phyloP scores from a whole-genome alignment of 2,888 invertebrate species.

The Archips xylosteana region DNA sequence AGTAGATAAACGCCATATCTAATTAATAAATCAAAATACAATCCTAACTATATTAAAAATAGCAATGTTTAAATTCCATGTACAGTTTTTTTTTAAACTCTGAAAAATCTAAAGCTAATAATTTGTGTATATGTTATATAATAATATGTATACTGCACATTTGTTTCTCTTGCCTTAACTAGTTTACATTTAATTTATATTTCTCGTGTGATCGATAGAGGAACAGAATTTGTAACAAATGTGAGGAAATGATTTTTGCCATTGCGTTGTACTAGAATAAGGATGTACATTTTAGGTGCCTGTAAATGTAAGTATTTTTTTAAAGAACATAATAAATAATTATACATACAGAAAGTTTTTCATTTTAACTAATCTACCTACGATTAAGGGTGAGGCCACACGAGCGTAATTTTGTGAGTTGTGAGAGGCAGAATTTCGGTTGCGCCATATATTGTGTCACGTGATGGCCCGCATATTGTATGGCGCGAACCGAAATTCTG shows the following conservation, averaged over 20 bases:
- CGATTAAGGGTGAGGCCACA: too few relatives aligned
- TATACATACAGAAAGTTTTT: slow-evolving; percentile 44
- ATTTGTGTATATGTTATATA: neutral
- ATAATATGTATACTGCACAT: slow-evolving; percentile 45
- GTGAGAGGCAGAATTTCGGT: too few relatives aligned
- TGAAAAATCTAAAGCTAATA: neutral
- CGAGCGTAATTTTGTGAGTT: too few relatives aligned
- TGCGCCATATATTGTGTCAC: too few relatives aligned
- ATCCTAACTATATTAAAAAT: too few relatives aligned
- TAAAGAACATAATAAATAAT: slow-evolving; percentile 77
- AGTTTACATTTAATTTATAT: slow-evolving; percentile 77
- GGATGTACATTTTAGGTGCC: slow-evolving; percentile 83
- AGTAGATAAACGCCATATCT: neutral
- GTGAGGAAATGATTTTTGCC: slow-evolving; percentile 79
- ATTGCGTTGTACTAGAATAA: slow-evolving; percentile 83
- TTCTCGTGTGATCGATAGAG: slow-evolving; percentile 68
- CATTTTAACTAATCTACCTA: slow-evolving; percentile 29
- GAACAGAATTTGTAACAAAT: slow-evolving; percentile 57
- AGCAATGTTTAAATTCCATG: neutral
- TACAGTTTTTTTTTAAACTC: neutral
- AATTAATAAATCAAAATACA: too few relatives aligned
- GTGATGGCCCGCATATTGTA: too few relatives aligned
- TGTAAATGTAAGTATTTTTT: slow-evolving; percentile 79
- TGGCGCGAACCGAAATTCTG: too few relatives aligned
- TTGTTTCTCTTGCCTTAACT: slow-evolving; percentile 69